A percentile compares a stretch with the other conserved stretches of the same genome.
These are phyloP conservation scores for Perca fluviatilis DNA, from an alignment of 2,113 vertebrate species.

Conservation along the genomic window DNA sequence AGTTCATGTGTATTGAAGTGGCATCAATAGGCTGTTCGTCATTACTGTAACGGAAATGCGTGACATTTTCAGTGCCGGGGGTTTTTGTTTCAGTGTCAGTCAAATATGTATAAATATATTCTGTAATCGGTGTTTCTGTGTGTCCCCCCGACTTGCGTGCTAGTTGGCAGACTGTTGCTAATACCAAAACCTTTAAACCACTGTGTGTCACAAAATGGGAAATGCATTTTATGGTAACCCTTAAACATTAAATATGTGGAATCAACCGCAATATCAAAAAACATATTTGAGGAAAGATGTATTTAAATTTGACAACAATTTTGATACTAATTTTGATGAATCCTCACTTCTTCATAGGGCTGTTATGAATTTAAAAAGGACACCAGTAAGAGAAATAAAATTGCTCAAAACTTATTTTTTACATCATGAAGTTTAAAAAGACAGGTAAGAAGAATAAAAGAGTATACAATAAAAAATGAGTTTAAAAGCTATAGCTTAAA, in stretches of 20 bases:
- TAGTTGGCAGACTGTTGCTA: not conserved
- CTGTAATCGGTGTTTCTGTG: not conserved
- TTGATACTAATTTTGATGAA: not conserved
- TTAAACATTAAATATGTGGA: not conserved
- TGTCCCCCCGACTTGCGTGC: not conserved
- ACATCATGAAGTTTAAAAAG: not conserved
- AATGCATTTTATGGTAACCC: not conserved
- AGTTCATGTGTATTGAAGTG: conserved; percentile 17
- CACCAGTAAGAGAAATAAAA: no score
- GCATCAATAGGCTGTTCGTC: not conserved
- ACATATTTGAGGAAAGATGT: not conserved
- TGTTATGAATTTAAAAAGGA: no score
- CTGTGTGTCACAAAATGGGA: not conserved
- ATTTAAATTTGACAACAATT: not conserved
- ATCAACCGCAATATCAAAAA: not conserved
- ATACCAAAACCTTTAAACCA: not conserved
- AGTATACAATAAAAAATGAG: not conserved
- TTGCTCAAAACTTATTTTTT: no score
- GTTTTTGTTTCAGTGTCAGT: conserved; percentile 10
- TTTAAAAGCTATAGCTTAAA: not conserved
- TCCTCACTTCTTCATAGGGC: not conserved
- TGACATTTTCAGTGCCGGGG: not conserved
- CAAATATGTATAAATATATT: not conserved
- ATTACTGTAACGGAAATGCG: not conserved
- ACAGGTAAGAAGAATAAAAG: not conserved